Evolutionary conservation across 92 coral and sea anemone genomes (phyloP).

Genomic region (Phenganax stokvisi): DNA sequence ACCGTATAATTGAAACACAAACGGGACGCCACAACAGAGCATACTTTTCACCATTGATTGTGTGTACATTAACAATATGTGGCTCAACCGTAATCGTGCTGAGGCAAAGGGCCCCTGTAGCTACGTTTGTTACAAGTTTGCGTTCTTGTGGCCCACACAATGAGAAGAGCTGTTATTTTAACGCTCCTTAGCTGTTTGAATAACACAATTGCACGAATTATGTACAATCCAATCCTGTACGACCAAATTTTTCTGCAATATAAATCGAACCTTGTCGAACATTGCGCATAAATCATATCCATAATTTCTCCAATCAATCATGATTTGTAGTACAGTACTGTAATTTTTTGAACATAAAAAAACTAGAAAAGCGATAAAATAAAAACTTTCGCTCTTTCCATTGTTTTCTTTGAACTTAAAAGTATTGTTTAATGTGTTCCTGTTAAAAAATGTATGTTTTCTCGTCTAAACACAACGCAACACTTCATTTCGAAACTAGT

Average conservation of each 20-base stretch:
- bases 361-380: background rate
- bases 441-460: background rate
- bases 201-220: background rate
- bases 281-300: background rate
- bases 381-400: background rate
- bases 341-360: background rate
- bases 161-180: constrained; percentile 7
- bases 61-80: background rate
- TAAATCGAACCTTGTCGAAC: background rate
- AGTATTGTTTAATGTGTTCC: background rate
- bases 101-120: background rate
- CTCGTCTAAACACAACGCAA: background rate
- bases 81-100: background rate
- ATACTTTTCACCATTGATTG: background rate
- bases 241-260: background rate
- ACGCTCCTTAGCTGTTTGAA: background rate
- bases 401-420: background rate
- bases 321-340: background rate
- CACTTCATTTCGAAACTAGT: background rate
- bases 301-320: background rate
- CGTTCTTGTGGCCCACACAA: background rate
- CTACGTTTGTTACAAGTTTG: background rate
- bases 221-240: background rate
- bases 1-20: background rate
- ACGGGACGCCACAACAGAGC: background rate